Conservation (phyloP, 2,797 vertebrate species). For the Typhlichthys eigenmanni region DNA sequence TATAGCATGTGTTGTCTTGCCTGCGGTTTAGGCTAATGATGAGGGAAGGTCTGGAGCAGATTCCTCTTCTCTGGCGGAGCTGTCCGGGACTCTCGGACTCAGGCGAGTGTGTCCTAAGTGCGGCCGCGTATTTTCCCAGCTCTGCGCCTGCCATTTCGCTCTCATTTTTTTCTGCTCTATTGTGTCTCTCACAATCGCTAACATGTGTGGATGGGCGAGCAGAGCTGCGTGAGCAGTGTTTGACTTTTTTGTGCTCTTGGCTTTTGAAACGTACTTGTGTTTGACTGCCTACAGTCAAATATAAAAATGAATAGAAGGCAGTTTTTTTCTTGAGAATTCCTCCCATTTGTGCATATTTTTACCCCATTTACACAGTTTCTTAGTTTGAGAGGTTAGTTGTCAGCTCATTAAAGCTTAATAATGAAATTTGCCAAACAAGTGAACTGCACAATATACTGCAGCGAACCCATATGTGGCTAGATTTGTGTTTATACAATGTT, state of each 20-base stretch:
- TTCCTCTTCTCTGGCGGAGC: too few species aligned
- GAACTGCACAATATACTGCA: not conserved
- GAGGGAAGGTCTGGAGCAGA: too few species aligned
- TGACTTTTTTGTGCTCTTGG: slow-evolving; percentile 49
- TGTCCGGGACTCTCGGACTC: too few species aligned
- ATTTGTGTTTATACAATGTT: not conserved
- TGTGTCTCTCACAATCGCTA: slow-evolving; percentile 42
- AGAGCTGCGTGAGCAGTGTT: slow-evolving; percentile 30
- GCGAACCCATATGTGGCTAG: not conserved
- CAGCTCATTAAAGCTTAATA: not conserved
- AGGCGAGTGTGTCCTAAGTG: slow-evolving; percentile 19
- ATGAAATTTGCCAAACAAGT: slow-evolving; percentile 9
- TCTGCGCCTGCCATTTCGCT: slow-evolving; percentile 47
- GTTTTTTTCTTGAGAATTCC: not conserved
- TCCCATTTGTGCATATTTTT: not conserved
- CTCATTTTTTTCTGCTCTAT: slow-evolving; percentile 35
- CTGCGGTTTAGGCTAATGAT: too few species aligned
- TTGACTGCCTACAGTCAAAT: slow-evolving; percentile 33
- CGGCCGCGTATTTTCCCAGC: slow-evolving; percentile 47
- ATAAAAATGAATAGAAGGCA: slow-evolving; percentile 1
- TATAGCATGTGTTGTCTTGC: too few species aligned
- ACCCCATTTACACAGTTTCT: not conserved
- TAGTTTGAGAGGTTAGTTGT: not conserved
- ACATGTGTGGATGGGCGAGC: slow-evolving; percentile 47
- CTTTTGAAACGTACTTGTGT: slow-evolving; percentile 48